Evolutionary conservation across 64 coral and sea anemone genomes (phyloP).

Genomic region (Exaiptasia diaphana): DNA sequence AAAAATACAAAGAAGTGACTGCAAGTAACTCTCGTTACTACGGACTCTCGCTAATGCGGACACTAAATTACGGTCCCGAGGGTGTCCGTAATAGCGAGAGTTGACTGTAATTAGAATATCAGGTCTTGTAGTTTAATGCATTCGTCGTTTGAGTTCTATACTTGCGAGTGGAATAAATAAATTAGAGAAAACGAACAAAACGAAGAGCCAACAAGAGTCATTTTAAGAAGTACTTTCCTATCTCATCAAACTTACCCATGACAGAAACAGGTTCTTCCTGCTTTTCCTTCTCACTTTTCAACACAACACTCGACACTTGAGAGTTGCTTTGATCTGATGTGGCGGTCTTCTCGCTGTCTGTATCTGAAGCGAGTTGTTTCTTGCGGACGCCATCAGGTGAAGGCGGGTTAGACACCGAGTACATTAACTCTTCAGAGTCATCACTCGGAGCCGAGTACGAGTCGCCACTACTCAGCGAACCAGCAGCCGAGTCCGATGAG

Average conservation of each 20-base stretch:
- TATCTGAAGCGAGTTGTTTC: conserved; percentile 41
- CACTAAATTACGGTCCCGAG: too few species aligned
- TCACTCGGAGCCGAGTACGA: conserved; percentile 65
- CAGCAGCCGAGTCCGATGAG: conserved; percentile 49
- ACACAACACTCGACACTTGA: conserved; percentile 45
- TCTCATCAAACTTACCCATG: conserved; percentile 10
- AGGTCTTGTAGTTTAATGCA: too few species aligned
- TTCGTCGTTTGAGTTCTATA: too few species aligned
- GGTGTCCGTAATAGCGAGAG: too few species aligned
- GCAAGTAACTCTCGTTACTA: too few species aligned
- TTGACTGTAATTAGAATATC: too few species aligned
- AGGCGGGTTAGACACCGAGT: conserved; percentile 90
- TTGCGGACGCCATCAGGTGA: conserved; percentile 41
- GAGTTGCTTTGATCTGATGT: conserved; percentile 50
- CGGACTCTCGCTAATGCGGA: too few species aligned
- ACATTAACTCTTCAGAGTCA: conserved; percentile 62
- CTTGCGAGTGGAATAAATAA: too few species aligned
- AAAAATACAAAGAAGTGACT: too few species aligned
- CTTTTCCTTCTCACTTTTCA: conserved; percentile 48
- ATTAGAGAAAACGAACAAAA: too few species aligned
- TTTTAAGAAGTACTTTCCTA: too few species aligned
- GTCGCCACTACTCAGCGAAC: conserved; percentile 71
- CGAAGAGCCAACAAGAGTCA: too few species aligned
- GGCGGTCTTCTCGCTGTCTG: conserved; percentile 69
- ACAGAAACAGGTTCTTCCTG: conserved; percentile 41